phyloP scores from a whole-genome alignment of 2,113 vertebrate species.

The Sebastes schlegelii region DNA sequence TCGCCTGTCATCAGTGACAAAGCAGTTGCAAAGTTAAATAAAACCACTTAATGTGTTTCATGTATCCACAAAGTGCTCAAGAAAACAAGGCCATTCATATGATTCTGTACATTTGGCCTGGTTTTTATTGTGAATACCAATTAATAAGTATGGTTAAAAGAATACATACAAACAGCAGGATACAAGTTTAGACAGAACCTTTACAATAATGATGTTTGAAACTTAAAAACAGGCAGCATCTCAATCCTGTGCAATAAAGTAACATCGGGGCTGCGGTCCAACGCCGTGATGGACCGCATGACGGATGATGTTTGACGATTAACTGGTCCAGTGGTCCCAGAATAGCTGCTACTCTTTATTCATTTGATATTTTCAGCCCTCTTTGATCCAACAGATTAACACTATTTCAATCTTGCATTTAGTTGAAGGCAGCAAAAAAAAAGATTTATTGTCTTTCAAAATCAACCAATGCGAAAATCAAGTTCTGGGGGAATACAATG shows the following conservation, averaged over 20 bases:
- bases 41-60: not conserved
- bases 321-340: slow-evolving; percentile 71
- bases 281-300: slow-evolving; percentile 46
- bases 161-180: slow-evolving; percentile 84
- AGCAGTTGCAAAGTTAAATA: not conserved
- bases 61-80: not conserved
- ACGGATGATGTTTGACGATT: slow-evolving; percentile 21
- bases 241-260: slow-evolving; percentile 71
- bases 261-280: slow-evolving; percentile 60
- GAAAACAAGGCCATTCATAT: slow-evolving; percentile 11
- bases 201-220: slow-evolving; percentile 74
- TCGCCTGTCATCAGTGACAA: not conserved
- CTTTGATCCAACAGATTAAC: slow-evolving; percentile 37
- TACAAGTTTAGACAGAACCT: slow-evolving; percentile 76
- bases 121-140: slow-evolving; percentile 86
- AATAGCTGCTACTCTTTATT: slow-evolving; percentile 45
- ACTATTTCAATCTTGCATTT: slow-evolving; percentile 23
- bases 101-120: slow-evolving; percentile 82
- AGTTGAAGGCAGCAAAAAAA: slow-evolving; percentile 41
- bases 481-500: slow-evolving; percentile 1
- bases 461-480: slow-evolving; percentile 27
- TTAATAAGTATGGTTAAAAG: slow-evolving; percentile 84
- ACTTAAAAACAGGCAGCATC: slow-evolving; percentile 74
- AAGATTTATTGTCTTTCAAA: not conserved
- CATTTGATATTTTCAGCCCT: slow-evolving; percentile 32